Evolutionary conservation across 2,113 vertebrate genomes (phyloP), one percentile per base, ranked within the genome.

Genomic region (Spermophilus dauricus): DNA sequence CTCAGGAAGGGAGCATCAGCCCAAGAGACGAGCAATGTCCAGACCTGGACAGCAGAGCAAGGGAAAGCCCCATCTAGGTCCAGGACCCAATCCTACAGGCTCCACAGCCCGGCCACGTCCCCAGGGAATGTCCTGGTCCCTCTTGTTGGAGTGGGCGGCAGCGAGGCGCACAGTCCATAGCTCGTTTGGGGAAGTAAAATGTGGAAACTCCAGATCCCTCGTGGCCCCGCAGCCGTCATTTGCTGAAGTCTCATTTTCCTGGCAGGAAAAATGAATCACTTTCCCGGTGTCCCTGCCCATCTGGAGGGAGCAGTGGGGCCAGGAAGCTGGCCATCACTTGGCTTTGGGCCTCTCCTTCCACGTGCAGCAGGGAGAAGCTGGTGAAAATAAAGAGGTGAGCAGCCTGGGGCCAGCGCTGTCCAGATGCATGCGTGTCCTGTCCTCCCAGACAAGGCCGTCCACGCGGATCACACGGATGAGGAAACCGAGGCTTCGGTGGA

Each of bases 241-340:
- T 83, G 81, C 51, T 45, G 13, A 39, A 58, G 81, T 20, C 90
- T 91, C 67, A 6, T 76, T 94, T 93, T 89, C 82, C 82, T 58
- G 72, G 32, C 81, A 85, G 56, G 65, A 89, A 69, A 56, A 32
- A 39, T 8, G 65, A 11, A 45, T n/a, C 18, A 8, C 42, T 56
- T 91, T 73, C 34, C 80, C 18, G 82, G 87, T 32, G 24, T 24
- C 61, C 61, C 30, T 51, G 51, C 48, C 48, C 4, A 5, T 70
- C 14, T 51, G 63, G 48, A 78, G 30, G 63, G 24, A 39, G 42
- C 14, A 10, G 11, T 2, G 1, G 24, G 30, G 18, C 56, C 22
- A 22, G 83, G 45, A 20, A 83, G 3, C n/a, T 34, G 58, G 37
- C 13, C 28, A 5, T 10, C 7, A 4, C 11, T 61, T 45, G 28